A percentile compares a stretch with the other conserved stretches of the same genome.
Conservation (phyloP, 1,140 invertebrate genomes). For the Anoplolepis gracilipes region DNA sequence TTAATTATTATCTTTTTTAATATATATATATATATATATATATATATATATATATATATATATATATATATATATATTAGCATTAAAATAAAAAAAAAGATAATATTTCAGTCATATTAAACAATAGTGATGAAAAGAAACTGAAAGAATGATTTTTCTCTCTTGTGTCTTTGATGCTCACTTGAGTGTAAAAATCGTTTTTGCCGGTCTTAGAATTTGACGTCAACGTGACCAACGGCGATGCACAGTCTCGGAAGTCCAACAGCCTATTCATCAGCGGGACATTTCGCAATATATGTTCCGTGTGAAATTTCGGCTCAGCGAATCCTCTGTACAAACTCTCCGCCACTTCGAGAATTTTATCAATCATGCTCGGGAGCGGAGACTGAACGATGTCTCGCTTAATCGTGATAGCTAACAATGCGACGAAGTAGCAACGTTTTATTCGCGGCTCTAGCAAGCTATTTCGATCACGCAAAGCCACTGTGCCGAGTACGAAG, state of each 20-base stretch:
- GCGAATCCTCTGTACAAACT: slow-evolving; percentile 77
- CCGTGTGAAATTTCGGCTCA: slow-evolving; percentile 76
- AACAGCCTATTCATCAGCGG: slow-evolving; percentile 81
- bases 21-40: no score
- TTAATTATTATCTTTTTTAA: no score
- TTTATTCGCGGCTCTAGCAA: slow-evolving; percentile 80
- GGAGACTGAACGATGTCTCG: slow-evolving; percentile 81
- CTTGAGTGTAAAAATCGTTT: slow-evolving; percentile 62
- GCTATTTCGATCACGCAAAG: slow-evolving; percentile 71
- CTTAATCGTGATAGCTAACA: slow-evolving; percentile 79
- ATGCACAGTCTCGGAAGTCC: slow-evolving; percentile 79
- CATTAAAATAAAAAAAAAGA: background rate
- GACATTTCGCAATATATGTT: slow-evolving; percentile 80
- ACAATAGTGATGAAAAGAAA: background rate
- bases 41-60: no score
- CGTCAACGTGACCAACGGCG: slow-evolving; percentile 68
- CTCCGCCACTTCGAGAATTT: slow-evolving; percentile 79
- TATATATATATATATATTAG: no score
- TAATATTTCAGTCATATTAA: background rate
- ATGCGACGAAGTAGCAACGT: slow-evolving; percentile 82
- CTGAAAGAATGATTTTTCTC: background rate
- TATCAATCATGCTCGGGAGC: slow-evolving; percentile 79
- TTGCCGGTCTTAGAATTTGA: slow-evolving; percentile 50
- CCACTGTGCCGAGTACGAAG: slow-evolving; percentile 77
- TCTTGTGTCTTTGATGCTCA: background rate